Evolutionary conservation across 2,797 vertebrate species (phyloP).

Genomic region (Leptatherina wallacei): DNA sequence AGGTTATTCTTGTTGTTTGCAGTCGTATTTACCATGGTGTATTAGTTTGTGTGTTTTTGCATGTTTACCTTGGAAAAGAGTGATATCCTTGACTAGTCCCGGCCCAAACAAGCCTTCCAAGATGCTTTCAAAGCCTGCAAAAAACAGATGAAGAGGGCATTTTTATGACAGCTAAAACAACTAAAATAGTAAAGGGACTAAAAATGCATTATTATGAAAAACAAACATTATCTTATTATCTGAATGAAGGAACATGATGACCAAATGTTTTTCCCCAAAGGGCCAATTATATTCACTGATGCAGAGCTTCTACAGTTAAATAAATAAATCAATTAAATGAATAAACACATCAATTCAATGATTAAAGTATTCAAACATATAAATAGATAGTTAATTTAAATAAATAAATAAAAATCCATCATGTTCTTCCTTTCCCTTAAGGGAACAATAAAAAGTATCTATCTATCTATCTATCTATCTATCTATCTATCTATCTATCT

Average conservation of each 20-base stretch:
- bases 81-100: slow-evolving; percentile 94
- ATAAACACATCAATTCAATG: neutral
- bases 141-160: slow-evolving; percentile 11
- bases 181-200: neutral
- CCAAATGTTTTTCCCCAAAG: neutral
- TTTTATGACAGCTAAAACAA: slow-evolving; percentile 15
- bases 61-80: slow-evolving; percentile 92
- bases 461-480: too few species aligned
- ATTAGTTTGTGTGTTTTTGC: neutral
- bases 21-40: neutral
- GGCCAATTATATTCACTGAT: slow-evolving; percentile 23
- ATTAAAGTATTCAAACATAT: too few species aligned
- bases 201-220: neutral
- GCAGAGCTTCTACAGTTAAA: slow-evolving; percentile 5
- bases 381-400: too few species aligned
- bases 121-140: slow-evolving; percentile 97
- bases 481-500: too few species aligned
- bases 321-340: too few species aligned
- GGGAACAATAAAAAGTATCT: too few species aligned
- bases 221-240: neutral
- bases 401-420: too few species aligned
- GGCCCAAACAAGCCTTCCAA: slow-evolving; percentile 98
- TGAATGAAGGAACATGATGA: slow-evolving; percentile 13
- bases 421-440: too few species aligned
- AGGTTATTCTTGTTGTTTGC: neutral